Evolutionary conservation across 2,113 vertebrate genomes (phyloP).

Genomic region (Nycticorax nycticorax): DNA sequence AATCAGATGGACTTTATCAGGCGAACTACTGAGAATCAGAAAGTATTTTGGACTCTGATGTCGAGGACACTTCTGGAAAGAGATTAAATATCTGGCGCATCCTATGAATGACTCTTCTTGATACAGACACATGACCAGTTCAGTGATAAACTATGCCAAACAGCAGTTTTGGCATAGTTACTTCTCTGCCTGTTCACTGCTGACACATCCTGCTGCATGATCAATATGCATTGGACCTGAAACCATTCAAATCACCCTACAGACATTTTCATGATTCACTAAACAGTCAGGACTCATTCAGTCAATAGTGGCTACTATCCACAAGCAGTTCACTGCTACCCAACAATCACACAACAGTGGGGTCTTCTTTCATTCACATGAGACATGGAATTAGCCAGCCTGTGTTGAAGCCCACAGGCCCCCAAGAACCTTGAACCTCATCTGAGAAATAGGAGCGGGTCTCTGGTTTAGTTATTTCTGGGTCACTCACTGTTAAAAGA

Average conservation of each 20-base stretch:
- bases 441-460: background rate
- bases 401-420: background rate
- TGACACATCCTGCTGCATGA: background rate
- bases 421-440: background rate
- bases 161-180: background rate
- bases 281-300: background rate
- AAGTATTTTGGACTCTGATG: background rate
- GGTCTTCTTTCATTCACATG: background rate
- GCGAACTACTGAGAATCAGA: background rate
- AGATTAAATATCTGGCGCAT: background rate
- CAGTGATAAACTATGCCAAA: background rate
- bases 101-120: background rate
- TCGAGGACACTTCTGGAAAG: background rate
- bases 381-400: background rate
- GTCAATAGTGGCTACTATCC: background rate
- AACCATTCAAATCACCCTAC: background rate
- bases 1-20: background rate
- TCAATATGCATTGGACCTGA: background rate
- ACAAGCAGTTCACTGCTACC: background rate
- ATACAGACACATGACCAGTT: background rate
- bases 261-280: background rate
- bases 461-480: background rate
- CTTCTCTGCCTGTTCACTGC: background rate
- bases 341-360: background rate
- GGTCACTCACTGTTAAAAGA: background rate